These are phyloP conservation scores for Chaetops frenatus DNA, from an alignment of 2,113 vertebrate genomes.

Conservation along the genomic window DNA sequence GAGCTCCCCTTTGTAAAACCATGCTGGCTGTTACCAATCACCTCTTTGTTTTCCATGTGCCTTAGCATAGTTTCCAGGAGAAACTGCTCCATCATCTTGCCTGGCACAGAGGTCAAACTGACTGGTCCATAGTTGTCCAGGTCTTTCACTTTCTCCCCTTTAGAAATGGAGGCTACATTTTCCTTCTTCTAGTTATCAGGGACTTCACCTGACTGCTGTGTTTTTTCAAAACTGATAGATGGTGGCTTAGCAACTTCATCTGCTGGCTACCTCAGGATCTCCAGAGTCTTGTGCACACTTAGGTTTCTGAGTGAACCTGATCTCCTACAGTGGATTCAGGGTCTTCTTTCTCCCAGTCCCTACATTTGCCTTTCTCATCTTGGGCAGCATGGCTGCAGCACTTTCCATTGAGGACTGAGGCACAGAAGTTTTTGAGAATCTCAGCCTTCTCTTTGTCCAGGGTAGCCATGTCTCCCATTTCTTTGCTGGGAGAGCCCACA, in stretches of 20 bases:
- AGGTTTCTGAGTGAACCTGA: neutral
- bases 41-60: neutral
- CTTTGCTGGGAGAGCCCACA: neutral
- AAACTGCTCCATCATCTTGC: neutral
- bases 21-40: neutral
- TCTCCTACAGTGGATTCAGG: neutral
- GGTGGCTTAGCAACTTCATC: neutral
- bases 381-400: neutral
- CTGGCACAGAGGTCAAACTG: neutral
- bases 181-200: neutral
- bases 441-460: neutral
- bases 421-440: neutral
- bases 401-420: neutral
- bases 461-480: neutral
- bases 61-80: neutral
- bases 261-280: neutral
- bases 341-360: neutral
- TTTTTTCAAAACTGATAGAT: neutral
- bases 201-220: neutral
- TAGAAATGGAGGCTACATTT: neutral
- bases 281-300: neutral
- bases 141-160: neutral
- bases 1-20: neutral
- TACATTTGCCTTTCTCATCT: neutral
- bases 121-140: neutral